phyloP scores from a whole-genome alignment of 2,113 vertebrate species.

The Odobenus rosmarus region DNA sequence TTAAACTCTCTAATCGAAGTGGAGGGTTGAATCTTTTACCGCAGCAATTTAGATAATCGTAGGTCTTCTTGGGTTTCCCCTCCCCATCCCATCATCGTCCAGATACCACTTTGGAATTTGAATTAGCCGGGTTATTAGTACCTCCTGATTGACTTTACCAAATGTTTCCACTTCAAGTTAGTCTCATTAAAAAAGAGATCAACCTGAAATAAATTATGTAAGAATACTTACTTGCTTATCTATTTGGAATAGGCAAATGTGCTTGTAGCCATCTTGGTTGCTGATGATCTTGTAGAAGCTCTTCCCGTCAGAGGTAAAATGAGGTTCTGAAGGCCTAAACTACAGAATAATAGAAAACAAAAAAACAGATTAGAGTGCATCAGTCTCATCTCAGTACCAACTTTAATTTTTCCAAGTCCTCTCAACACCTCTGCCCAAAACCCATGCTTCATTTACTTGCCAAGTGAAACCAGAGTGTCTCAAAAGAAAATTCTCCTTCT shows the following conservation, averaged over 20 bases:
- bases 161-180: not conserved
- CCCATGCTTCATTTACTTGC: slow-evolving; percentile 10
- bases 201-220: not conserved
- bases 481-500: not conserved
- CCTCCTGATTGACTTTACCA: not conserved
- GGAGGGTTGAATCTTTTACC: slow-evolving; percentile 28
- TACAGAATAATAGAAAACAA: slow-evolving; percentile 82
- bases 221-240: slow-evolving; percentile 50
- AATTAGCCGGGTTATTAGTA: not conserved
- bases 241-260: slow-evolving; percentile 88
- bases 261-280: slow-evolving; percentile 90
- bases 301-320: slow-evolving; percentile 89
- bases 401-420: slow-evolving; percentile 20
- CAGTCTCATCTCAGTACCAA: not conserved
- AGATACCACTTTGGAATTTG: not conserved
- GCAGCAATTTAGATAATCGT: not conserved
- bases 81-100: not conserved
- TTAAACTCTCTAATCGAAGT: slow-evolving; percentile 37
- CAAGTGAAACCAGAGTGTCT: slow-evolving; percentile 5
- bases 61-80: not conserved
- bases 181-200: not conserved
- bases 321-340: slow-evolving; percentile 92
- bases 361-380: not conserved
- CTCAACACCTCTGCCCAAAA: not conserved
- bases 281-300: slow-evolving; percentile 95